A percentile compares a stretch with the other conserved stretches of the same genome.
Evolutionary conservation across 1,140 invertebrate species (phyloP).

Genomic region (Macrobrachium rosenbergii): DNA sequence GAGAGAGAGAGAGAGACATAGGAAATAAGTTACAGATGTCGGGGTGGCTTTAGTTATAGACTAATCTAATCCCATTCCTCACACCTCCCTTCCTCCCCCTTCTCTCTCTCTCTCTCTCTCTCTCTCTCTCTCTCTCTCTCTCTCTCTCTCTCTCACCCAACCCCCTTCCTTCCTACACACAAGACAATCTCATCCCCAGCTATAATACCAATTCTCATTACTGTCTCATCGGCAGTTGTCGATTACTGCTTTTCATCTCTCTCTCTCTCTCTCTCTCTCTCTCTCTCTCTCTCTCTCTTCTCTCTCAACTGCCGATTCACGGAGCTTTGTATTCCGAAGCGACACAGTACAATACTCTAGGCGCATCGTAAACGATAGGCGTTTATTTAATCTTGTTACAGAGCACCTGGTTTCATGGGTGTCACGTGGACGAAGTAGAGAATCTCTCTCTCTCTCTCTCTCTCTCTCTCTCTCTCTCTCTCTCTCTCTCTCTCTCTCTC

Average conservation of each 20-base stretch:
- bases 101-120: slow-evolving; percentile 27
- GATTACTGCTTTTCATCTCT: slow-evolving; percentile 6
- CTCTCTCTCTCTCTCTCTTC: slow-evolving; percentile 32
- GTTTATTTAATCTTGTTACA: not conserved
- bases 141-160: too few species aligned
- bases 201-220: not conserved
- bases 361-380: not conserved
- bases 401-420: not conserved
- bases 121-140: slow-evolving; percentile 17
- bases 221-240: not conserved
- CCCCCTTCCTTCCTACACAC: too few species aligned
- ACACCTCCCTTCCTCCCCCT: not conserved
- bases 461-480: not conserved
- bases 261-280: slow-evolving; percentile 31
- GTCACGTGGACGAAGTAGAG: not conserved
- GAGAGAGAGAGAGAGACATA: not conserved
- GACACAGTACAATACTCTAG: not conserved
- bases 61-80: not conserved
- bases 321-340: not conserved
- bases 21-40: too few species aligned
- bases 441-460: not conserved
- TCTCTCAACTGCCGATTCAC: too few species aligned
- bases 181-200: not conserved
- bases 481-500: not conserved
- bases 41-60: too few species aligned